A percentile compares a stretch with the other conserved stretches of the same genome.
These are phyloP conservation scores for Glaucomys volans DNA, from an alignment of 2,113 vertebrate species.

Conservation along the genomic window DNA sequence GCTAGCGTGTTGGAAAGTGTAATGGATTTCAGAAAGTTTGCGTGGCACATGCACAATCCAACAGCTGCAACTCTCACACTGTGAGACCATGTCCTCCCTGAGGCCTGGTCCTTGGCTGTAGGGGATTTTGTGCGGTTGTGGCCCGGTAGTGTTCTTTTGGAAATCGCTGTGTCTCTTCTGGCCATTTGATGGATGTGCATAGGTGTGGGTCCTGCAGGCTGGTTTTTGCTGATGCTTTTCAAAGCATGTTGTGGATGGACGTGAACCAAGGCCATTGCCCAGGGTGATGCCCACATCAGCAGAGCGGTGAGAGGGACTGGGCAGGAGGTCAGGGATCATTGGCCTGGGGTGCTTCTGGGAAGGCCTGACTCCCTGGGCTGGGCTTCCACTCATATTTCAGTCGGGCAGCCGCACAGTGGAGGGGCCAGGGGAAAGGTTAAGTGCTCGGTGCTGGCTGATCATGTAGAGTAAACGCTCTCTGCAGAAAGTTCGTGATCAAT, in stretches of 20 bases:
- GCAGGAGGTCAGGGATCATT: conserved; percentile 41
- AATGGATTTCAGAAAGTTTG: conserved; percentile 48
- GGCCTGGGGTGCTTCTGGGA: background rate
- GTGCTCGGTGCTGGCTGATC: conserved; percentile 54
- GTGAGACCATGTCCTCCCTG: conserved; percentile 15
- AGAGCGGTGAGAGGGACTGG: background rate
- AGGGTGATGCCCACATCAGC: background rate
- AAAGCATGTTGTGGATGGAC: conserved; percentile 64
- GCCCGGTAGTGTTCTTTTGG: conserved; percentile 30
- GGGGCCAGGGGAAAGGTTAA: conserved; percentile 34
- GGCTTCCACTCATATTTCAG: conserved; percentile 50
- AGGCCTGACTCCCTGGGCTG: background rate
- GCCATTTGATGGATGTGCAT: background rate
- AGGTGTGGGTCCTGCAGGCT: conserved; percentile 58
- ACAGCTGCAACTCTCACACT: background rate
- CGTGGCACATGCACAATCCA: accelerated
- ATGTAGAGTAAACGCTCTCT: conserved; percentile 47
- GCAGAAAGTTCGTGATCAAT: conserved; percentile 66
- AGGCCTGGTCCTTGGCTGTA: conserved; percentile 49
- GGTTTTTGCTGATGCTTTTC: conserved; percentile 72
- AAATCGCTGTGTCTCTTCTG: conserved; percentile 54
- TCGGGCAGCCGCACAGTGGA: background rate
- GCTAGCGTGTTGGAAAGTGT: conserved; percentile 31
- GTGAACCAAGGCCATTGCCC: background rate
- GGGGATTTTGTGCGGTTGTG: background rate